phyloP scores from a whole-genome alignment of 2,888 invertebrate species.

The Lobophora halterata region DNA sequence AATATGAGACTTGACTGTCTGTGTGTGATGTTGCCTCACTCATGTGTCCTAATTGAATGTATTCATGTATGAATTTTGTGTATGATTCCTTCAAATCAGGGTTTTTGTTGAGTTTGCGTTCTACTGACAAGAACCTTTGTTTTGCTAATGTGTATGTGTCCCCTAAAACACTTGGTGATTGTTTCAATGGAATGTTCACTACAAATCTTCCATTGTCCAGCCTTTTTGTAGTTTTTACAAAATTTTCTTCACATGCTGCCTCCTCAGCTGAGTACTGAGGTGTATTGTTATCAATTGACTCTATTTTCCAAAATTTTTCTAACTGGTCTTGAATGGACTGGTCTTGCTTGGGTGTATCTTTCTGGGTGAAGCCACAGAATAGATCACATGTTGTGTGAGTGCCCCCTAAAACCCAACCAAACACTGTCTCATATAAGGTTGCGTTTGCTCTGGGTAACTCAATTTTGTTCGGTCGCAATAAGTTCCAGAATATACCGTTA shows the following conservation, averaged over 20 bases:
- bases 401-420: neutral
- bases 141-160: neutral
- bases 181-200: too few relatives aligned
- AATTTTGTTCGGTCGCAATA: neutral
- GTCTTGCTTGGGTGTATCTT: neutral
- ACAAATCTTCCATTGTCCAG: too few relatives aligned
- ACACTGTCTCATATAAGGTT: too few relatives aligned
- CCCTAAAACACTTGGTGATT: too few relatives aligned
- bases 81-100: neutral
- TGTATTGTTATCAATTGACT: too few relatives aligned
- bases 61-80: neutral
- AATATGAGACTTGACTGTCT: slow-evolving; percentile 15
- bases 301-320: too few relatives aligned
- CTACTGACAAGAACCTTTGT: neutral
- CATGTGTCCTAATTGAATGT: neutral
- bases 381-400: neutral
- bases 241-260: too few relatives aligned
- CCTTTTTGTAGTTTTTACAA: too few relatives aligned
- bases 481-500: neutral
- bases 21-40: neutral
- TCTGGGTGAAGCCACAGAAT: neutral
- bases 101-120: neutral
- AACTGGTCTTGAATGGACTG: too few relatives aligned
- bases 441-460: too few relatives aligned
- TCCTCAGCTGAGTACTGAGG: too few relatives aligned